Conservation (phyloP, 2,797 vertebrate species). For the Hydrocynus forskahlii region DNA sequence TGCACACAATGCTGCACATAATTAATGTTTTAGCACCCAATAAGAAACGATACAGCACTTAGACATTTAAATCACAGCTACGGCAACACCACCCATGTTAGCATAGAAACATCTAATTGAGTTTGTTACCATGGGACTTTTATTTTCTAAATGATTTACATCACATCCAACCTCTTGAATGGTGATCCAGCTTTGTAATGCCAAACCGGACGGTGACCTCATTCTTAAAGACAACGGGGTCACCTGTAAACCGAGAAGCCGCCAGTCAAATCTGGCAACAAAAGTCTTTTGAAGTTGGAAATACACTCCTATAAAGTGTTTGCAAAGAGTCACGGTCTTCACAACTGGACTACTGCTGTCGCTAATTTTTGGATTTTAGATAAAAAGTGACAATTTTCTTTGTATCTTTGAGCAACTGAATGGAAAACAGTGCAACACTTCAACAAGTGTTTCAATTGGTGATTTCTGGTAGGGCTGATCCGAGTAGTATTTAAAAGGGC, state of each 20-base stretch:
- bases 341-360: conserved; percentile 57
- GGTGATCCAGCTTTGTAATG: not conserved
- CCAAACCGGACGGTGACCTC: not conserved
- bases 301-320: conserved; percentile 61
- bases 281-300: conserved; percentile 63
- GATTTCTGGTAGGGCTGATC: not conserved
- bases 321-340: conserved; percentile 61
- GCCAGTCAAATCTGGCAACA: conserved; percentile 52
- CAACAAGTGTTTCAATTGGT: no score
- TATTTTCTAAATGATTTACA: not conserved
- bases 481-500: no score
- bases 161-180: not conserved
- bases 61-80: not conserved
- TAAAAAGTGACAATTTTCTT: conserved; percentile 59
- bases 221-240: not conserved
- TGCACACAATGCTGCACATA: no score
- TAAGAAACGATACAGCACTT: no score
- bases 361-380: conserved; percentile 69
- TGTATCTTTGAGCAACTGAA: not conserved
- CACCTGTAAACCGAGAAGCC: conserved; percentile 2
- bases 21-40: no score
- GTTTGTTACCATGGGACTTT: no score
- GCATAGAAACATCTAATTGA: no score
- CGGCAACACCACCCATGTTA: no score
- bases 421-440: no score